Evolutionary conservation across 2,797 vertebrate species (phyloP), one percentile per base, ranked within the genome.

Genomic region (Alcedo atthis): DNA sequence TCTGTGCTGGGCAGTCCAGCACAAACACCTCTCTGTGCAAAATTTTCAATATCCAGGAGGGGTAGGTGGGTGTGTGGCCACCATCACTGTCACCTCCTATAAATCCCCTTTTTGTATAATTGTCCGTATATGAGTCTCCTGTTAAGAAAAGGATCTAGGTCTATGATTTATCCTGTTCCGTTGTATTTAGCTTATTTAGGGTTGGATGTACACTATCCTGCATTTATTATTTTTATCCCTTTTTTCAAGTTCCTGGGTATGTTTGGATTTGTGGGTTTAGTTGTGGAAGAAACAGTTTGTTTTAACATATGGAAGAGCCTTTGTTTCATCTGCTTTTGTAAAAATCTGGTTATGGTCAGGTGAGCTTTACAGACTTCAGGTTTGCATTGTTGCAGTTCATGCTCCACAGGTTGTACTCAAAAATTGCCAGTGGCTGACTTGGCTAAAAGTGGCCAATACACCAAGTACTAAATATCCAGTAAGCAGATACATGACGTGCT

Each of bases 21-120:
- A 43, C 83, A 93, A 92, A 64, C 96, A 96, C 97, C 94, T 96
- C 77, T 79, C 26, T 88, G 80, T 92, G 89, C 25, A n/a, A 81
- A n/a, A 81, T 90, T 96, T 92, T 95, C 58, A 95, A 69, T 82
- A 68, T 62, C 83, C 21, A 54, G 86, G 83, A 85, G 90, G 82
- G 76, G 45, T 78, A 85, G 83, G 37, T 33, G 25, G 45, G 58
- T 69, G 30, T 78, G 73, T 94, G 54, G 49, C 79, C n/a, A 94
- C 88, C 76, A 57, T 95, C 92, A 42, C 69, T 80, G 12, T 96
- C 90, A 96, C 87, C 94, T 95, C 77, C 54, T 8, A 17, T 93
- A 77, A 97, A 81, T 94, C 15, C 5, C n/a, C 10, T 82, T 70
- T 93, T 75, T 76, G 21, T 89, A 64, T 93, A 93, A 84, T 82